phyloP scores from a whole-genome alignment of 2,888 invertebrate genomes.

The Abrostola tripartita region DNA sequence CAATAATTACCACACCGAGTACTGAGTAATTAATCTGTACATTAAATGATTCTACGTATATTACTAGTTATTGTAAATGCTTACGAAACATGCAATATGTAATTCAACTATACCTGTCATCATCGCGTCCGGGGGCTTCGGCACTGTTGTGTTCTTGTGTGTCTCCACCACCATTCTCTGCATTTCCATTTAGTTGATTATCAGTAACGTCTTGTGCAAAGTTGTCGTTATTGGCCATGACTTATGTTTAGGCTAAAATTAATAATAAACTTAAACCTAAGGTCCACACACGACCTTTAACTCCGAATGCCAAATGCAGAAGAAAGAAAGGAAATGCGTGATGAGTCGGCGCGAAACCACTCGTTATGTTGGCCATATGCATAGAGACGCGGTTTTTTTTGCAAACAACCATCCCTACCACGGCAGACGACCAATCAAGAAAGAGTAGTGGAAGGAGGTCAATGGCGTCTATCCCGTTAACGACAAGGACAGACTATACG shows the following conservation, averaged over 20 bases:
- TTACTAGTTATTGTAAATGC: constrained; percentile 21
- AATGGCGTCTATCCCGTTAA: constrained; percentile 72
- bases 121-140: constrained; percentile 93
- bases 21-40: constrained; percentile 43
- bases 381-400: constrained; percentile 70
- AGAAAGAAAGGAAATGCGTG: constrained; percentile 78
- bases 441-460: constrained; percentile 68
- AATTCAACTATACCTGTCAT: constrained; percentile 90
- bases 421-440: constrained; percentile 70
- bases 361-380: constrained; percentile 69
- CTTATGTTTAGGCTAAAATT: constrained; percentile 88
- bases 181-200: constrained; percentile 90
- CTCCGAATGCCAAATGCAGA: constrained; percentile 87
- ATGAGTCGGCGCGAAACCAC: constrained; percentile 78
- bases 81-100: constrained; percentile 36
- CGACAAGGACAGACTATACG: constrained; percentile 59
- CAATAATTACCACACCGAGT: constrained; percentile 69
- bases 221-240: constrained; percentile 93
- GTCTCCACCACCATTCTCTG: constrained; percentile 91
- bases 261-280: constrained; percentile 84
- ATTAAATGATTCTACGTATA: constrained; percentile 41
- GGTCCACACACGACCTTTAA: constrained; percentile 85
- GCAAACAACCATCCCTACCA: constrained; percentile 60
- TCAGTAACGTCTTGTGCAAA: constrained; percentile 93
- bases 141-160: constrained; percentile 92